Evolutionary conservation across 2,113 vertebrate species (phyloP), one percentile per base, ranked within the genome.

Genomic region (Copsychus sechellarum): DNA sequence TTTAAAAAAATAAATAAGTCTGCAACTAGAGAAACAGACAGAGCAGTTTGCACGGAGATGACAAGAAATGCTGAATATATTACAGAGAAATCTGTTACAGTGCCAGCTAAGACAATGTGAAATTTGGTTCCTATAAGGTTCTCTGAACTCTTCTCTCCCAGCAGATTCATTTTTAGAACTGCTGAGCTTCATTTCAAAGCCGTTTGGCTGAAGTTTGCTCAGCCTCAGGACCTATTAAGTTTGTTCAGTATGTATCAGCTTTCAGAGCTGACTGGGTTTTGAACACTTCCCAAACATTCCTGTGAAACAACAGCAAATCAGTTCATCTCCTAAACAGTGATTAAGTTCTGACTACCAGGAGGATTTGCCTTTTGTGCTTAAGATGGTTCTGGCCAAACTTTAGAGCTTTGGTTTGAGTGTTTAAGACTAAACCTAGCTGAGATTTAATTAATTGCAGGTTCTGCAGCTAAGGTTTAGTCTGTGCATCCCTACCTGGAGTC

Each of bases 101-200:
- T 95, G 93, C 92, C 92, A 93, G 93, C 94, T 94, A 95, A 94
- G 94, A 93, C 95, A 95, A 94, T 95, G 94, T 94, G 96, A 96
- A 96, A 96, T 96, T 93, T 95, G 86, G 94, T 96, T 96, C 88
- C 82, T 93, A 0, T 92, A 48, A 93, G 76, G 90, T 95, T 96
- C 86, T 95, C 82, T 97, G 96, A 97, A 96, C 93, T 94, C 79
- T 93, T 24, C 80, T 91, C 85, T 96, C 93, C 92, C 84, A 84
- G 86, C 92, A 92, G 86, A 84, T 93, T 92, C 69, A 94, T 92
- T 92, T 95, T 94, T 92, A 95, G 90, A 93, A 88, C 72, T 88
- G 86, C 88, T 92, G 90, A 96, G 86, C 88, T 95, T 88, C 93
- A 42, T 81, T 94, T 94, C 62, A 84, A 91, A 93, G 60, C 86